phyloP scores from a whole-genome alignment of 2,888 invertebrate species.

The Apotomis betuletana region DNA sequence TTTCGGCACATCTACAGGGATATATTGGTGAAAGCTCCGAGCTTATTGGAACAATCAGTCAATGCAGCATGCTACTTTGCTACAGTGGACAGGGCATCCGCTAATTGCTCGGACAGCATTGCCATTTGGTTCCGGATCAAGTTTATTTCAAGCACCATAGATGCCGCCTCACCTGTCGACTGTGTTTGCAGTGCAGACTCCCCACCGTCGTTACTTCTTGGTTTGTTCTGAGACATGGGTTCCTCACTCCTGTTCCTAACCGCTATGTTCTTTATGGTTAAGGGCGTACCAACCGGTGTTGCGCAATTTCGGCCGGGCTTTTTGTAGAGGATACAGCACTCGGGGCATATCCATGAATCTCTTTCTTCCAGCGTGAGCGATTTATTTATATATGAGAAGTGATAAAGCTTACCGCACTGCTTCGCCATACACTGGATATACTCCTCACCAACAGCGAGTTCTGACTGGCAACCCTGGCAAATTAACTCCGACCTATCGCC shows the following conservation, averaged over 20 bases:
- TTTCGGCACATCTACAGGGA: no score
- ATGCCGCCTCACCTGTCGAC: background rate
- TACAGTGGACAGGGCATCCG: background rate
- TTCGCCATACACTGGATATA: constrained; percentile 11
- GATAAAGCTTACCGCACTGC: constrained; percentile 12
- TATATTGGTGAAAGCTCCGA: no score
- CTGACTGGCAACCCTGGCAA: background rate
- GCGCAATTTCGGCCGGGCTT: constrained; percentile 3
- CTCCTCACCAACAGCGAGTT: constrained; percentile 15
- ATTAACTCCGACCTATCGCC: constrained; percentile 4
- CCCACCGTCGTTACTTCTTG: no score
- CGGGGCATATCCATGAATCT: constrained; percentile 9
- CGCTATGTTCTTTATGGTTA: constrained; percentile 5
- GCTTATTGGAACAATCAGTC: no score
- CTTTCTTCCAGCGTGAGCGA: background rate
- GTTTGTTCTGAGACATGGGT: background rate
- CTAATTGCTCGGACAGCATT: background rate
- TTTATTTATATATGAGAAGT: constrained; percentile 3
- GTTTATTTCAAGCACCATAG: background rate
- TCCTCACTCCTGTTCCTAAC: background rate
- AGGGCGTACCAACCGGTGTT: constrained; percentile 10
- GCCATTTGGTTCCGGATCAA: background rate
- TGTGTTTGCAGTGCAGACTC: background rate
- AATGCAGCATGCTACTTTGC: no score
- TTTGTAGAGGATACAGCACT: background rate